A percentile compares a stretch with the other conserved stretches of the same genome.
These are phyloP conservation scores for Sylvicola fuscatus DNA, from an alignment of 2,888 invertebrate genomes.

Conservation along the genomic window DNA sequence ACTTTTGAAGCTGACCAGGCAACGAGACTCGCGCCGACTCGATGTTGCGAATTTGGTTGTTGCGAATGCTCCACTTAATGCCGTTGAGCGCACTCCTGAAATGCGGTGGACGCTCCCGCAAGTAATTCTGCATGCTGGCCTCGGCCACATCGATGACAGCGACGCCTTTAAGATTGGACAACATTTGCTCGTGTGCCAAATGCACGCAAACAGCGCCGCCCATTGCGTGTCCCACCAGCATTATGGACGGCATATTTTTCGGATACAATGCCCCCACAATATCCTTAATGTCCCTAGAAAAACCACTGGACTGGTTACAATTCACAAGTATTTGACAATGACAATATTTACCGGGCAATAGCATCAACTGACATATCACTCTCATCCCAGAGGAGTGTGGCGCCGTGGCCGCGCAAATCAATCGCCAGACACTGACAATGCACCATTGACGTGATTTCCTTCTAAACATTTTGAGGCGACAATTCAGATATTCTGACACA, in stretches of 20 bases:
- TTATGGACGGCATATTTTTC: slow-evolving; percentile 42
- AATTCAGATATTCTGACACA: not conserved
- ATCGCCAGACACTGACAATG: slow-evolving; percentile 78
- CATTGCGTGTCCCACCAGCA: slow-evolving; percentile 85
- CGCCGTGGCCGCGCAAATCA: slow-evolving; percentile 90
- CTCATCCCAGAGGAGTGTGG: slow-evolving; percentile 57
- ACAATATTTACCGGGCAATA: slow-evolving; percentile 41
- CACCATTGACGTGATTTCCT: slow-evolving; percentile 56
- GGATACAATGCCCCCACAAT: slow-evolving; percentile 43
- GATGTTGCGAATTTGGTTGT: slow-evolving; percentile 80
- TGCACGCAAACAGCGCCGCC: slow-evolving; percentile 94
- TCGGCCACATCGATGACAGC: slow-evolving; percentile 98
- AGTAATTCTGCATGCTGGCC: slow-evolving; percentile 87
- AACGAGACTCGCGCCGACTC: slow-evolving; percentile 89
- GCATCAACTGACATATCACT: slow-evolving; percentile 65
- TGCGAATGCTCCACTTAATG: slow-evolving; percentile 89
- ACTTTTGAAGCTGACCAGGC: slow-evolving; percentile 89
- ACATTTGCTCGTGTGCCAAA: slow-evolving; percentile 38
- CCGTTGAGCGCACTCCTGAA: slow-evolving; percentile 80
- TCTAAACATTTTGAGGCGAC: slow-evolving; percentile 31
- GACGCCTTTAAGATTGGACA: slow-evolving; percentile 44
- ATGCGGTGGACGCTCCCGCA: slow-evolving; percentile 67
- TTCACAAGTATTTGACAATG: too few relatives aligned
- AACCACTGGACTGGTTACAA: slow-evolving; percentile 6
- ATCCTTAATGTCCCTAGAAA: slow-evolving; percentile 55